Evolutionary conservation across 23 tunicate genomes (phyloP).

Genomic region (Corella eumyota): DNA sequence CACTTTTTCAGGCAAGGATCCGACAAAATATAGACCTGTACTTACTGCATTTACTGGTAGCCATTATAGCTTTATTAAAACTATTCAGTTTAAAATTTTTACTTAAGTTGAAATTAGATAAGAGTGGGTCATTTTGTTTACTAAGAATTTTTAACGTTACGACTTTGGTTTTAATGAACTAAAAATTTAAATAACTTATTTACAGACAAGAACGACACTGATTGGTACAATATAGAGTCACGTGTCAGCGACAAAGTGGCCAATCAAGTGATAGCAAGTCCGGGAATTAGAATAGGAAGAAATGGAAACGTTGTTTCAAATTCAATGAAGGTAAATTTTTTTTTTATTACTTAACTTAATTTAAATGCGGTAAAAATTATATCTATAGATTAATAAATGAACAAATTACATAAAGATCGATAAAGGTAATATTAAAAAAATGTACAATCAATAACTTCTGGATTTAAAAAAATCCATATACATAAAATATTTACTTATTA

Average conservation of each 20-base stretch:
- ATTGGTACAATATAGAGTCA: constrained; percentile 62
- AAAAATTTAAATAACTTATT: not conserved
- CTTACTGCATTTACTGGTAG: constrained; percentile 72
- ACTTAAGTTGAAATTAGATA: too few relatives aligned
- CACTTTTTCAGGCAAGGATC: constrained; percentile 45
- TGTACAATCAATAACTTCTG: too few relatives aligned
- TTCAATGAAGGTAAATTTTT: constrained; percentile 51
- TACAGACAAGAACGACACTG: constrained; percentile 27
- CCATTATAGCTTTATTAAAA: not conserved
- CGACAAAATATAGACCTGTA: constrained; percentile 41
- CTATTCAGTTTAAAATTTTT: not conserved
- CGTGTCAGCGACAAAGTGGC: constrained; percentile 41
- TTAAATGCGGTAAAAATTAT: too few relatives aligned
- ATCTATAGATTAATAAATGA: too few relatives aligned
- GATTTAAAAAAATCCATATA: too few relatives aligned
- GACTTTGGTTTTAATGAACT: too few relatives aligned
- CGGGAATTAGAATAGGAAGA: constrained; percentile 70
- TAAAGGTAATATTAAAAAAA: too few relatives aligned
- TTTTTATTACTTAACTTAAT: too few relatives aligned
- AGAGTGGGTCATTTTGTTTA: too few relatives aligned
- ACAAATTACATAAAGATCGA: too few relatives aligned
- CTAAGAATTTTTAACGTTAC: too few relatives aligned
- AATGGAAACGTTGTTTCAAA: constrained; percentile 73
- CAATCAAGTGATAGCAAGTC: constrained; percentile 30
- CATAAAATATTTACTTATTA: too few relatives aligned